Conservation (phyloP, 2,888 invertebrate genomes). For the Spodoptera littoralis region DNA sequence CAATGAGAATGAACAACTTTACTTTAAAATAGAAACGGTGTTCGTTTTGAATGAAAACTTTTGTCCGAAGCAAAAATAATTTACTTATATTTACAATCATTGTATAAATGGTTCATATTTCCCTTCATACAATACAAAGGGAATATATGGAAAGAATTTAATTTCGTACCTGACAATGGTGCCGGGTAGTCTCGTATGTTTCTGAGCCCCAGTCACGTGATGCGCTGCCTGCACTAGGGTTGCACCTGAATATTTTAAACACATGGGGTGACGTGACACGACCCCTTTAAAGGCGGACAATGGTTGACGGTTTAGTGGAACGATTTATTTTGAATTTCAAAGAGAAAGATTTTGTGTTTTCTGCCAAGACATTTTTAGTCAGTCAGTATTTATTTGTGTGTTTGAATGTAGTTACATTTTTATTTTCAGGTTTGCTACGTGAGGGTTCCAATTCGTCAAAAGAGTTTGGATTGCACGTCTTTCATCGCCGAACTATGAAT, state of each 20-base stretch:
- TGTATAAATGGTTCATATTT: slow-evolving; percentile 4
- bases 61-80: not conserved
- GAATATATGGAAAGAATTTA: slow-evolving; percentile 16
- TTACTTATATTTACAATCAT: not conserved
- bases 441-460: no score
- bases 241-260: slow-evolving; percentile 38
- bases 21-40: no score
- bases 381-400: no score
- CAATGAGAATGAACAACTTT: no score
- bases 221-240: slow-evolving; percentile 14
- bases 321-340: slow-evolving; percentile 1
- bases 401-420: no score
- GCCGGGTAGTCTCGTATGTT: slow-evolving; percentile 27
- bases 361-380: no score
- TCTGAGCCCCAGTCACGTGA: slow-evolving; percentile 33
- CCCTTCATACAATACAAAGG: slow-evolving; percentile 5
- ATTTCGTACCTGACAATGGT: slow-evolving; percentile 9
- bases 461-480: no score
- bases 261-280: slow-evolving; percentile 17
- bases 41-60: no score
- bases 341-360: no score
- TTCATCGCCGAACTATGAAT: no score
- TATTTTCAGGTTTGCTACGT: no score
- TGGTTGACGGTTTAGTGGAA: slow-evolving; percentile 15
- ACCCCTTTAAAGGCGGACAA: slow-evolving; percentile 1